phyloP scores from a whole-genome alignment of 2,888 invertebrate species.

The Xanthia togata region DNA sequence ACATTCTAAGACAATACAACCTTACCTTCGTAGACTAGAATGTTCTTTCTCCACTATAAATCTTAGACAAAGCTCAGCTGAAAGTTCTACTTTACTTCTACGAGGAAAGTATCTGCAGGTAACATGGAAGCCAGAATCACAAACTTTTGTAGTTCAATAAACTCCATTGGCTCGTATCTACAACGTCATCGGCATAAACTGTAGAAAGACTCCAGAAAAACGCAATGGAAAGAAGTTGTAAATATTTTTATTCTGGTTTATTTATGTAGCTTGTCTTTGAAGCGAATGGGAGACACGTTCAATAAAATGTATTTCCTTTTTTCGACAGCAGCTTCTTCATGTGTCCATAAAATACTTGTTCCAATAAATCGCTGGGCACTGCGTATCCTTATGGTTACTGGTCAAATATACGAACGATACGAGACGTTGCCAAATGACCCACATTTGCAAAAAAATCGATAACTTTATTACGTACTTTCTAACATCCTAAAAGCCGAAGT shows the following conservation, averaged over 20 bases:
- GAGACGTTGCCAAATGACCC: constrained; percentile 50
- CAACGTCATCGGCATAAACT: constrained; percentile 25
- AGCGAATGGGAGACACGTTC: constrained; percentile 12
- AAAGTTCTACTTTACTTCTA: constrained; percentile 51
- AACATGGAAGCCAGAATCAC: constrained; percentile 46
- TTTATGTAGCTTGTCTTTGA: neutral
- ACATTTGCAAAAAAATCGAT: constrained; percentile 53
- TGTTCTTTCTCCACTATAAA: constrained; percentile 50
- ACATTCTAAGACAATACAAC: constrained; percentile 27
- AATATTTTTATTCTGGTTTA: constrained; percentile 20
- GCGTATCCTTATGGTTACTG: constrained; percentile 45
- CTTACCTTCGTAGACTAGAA: constrained; percentile 14
- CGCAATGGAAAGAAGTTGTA: constrained; percentile 21
- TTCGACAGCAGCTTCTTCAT: constrained; percentile 23
- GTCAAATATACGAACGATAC: constrained; percentile 45
- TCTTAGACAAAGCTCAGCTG: constrained; percentile 53
- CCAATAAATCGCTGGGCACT: constrained; percentile 45
- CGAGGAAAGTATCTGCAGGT: constrained; percentile 48
- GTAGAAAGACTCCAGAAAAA: constrained; percentile 5
- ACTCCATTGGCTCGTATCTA: constrained; percentile 38
- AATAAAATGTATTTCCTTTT: constrained; percentile 29
- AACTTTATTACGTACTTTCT: constrained; percentile 39
- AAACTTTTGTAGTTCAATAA: constrained; percentile 53
- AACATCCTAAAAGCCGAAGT: constrained; percentile 26
- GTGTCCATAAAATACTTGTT: constrained; percentile 37